Percentiles rank a stretch among this genome's conserved stretches.
phyloP scores from a whole-genome alignment of 2,797 vertebrate genomes.

The Peromyscus attwateri region DNA sequence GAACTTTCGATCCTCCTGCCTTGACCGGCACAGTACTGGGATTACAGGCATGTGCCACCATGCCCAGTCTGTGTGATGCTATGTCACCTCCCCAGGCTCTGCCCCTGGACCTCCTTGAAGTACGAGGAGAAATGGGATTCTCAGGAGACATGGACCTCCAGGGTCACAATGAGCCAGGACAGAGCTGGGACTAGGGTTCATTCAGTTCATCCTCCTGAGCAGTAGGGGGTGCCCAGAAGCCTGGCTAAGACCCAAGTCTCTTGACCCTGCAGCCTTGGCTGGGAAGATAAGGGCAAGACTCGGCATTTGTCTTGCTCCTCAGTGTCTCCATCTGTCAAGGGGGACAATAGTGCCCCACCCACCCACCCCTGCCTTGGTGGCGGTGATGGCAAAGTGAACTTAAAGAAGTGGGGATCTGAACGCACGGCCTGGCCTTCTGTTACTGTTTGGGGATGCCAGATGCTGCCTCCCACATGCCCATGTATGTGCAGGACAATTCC shows the following conservation, averaged over 20 bases:
- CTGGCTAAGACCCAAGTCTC: neutral
- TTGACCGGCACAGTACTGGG: neutral
- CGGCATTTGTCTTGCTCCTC: neutral
- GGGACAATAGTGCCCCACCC: neutral
- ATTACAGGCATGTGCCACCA: neutral
- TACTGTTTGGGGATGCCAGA: neutral
- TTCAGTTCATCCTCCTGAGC: neutral
- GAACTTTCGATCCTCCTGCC: neutral
- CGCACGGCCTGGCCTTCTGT: neutral
- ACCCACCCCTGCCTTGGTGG: neutral
- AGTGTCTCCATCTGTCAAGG: slow-evolving; percentile 1
- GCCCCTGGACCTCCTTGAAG: neutral
- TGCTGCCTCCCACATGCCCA: neutral
- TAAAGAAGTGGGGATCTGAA: neutral
- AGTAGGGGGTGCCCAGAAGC: neutral
- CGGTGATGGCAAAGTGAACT: neutral
- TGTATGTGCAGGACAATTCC: fast-evolving
- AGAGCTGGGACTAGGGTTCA: neutral
- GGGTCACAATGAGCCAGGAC: neutral
- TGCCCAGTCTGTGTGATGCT: neutral
- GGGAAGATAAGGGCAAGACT: neutral
- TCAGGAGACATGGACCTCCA: neutral
- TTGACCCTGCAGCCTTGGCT: neutral
- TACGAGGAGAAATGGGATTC: fast-evolving
- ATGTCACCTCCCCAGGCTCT: neutral